phyloP scores from a whole-genome alignment of 1,140 invertebrate genomes.

The Eumaeus atala region DNA sequence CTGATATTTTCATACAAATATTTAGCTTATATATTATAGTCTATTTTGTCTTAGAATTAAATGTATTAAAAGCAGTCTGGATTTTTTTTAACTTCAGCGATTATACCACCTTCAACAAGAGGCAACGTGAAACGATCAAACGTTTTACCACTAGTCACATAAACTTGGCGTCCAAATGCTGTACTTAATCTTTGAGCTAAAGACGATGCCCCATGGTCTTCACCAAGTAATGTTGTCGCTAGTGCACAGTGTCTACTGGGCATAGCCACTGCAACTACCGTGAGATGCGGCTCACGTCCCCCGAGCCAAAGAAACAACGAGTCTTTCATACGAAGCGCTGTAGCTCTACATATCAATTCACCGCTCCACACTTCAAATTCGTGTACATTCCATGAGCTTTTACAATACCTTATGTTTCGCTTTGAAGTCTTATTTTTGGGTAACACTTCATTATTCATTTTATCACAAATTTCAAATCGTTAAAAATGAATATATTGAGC shows the following conservation, averaged over 20 bases:
- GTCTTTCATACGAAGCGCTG: slow-evolving; percentile 29
- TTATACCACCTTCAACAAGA: slow-evolving; percentile 29
- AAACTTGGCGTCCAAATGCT: slow-evolving; percentile 24
- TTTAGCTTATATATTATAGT: too few relatives aligned
- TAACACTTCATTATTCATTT: slow-evolving; percentile 15
- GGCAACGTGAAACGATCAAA: slow-evolving; percentile 34
- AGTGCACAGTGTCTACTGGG: slow-evolving; percentile 25
- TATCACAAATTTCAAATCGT: too few relatives aligned
- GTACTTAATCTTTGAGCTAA: slow-evolving; percentile 27
- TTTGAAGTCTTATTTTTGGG: slow-evolving; percentile 26
- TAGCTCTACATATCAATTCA: slow-evolving; percentile 29
- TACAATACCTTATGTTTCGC: slow-evolving; percentile 29
- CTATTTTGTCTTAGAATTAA: too few relatives aligned
- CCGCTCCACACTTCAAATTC: slow-evolving; percentile 41
- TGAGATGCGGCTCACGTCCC: slow-evolving; percentile 26
- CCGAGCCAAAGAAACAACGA: slow-evolving; percentile 38
- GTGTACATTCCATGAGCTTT: slow-evolving; percentile 34
- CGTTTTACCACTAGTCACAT: slow-evolving; percentile 27
- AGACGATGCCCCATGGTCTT: slow-evolving; percentile 19
- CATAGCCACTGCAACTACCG: slow-evolving; percentile 30
- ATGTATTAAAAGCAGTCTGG: slow-evolving; percentile 24
- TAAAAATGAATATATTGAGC: too few relatives aligned
- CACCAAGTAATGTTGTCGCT: slow-evolving; percentile 23
- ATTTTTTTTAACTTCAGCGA: slow-evolving; percentile 25
- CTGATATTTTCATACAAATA: too few relatives aligned